A percentile compares a stretch with the other conserved stretches of the same genome.
These are phyloP conservation scores for Tyria jacobaeae DNA, from an alignment of 2,888 invertebrate species.

Conservation along the genomic window DNA sequence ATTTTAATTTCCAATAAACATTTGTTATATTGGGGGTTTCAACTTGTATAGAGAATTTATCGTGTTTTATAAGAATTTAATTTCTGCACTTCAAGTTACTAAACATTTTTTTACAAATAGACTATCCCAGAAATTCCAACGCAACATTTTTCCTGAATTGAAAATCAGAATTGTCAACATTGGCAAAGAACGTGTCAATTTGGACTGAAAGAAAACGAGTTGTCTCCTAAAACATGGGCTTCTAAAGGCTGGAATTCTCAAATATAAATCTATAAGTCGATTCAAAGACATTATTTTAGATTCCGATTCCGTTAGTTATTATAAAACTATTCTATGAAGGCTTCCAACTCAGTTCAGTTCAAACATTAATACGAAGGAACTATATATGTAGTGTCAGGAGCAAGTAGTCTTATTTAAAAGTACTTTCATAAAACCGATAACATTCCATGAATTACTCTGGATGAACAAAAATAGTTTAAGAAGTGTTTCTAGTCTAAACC, in stretches of 20 bases:
- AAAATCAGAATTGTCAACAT: background rate
- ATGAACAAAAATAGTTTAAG: no score
- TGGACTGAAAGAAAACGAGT: background rate
- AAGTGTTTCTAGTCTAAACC: no score
- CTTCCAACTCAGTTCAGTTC: no score
- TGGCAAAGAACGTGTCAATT: background rate
- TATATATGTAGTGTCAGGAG: no score
- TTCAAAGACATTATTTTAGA: background rate
- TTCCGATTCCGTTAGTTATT: background rate
- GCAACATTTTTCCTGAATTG: background rate
- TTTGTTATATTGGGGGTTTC: no score
- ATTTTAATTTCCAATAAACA: no score
- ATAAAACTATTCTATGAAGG: no score
- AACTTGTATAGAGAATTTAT: background rate
- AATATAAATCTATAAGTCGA: background rate
- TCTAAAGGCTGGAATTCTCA: background rate
- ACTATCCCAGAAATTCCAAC: background rate
- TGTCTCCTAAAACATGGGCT: background rate
- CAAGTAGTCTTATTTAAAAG: no score
- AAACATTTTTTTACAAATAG: background rate
- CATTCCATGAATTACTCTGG: no score
- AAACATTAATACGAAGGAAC: no score
- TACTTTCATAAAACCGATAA: no score
- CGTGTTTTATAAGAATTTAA: background rate
- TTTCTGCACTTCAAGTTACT: background rate